Base-by-base conservation (phyloP, 2,888 invertebrate genomes). In the Chrysina gloriosa region DNA sequence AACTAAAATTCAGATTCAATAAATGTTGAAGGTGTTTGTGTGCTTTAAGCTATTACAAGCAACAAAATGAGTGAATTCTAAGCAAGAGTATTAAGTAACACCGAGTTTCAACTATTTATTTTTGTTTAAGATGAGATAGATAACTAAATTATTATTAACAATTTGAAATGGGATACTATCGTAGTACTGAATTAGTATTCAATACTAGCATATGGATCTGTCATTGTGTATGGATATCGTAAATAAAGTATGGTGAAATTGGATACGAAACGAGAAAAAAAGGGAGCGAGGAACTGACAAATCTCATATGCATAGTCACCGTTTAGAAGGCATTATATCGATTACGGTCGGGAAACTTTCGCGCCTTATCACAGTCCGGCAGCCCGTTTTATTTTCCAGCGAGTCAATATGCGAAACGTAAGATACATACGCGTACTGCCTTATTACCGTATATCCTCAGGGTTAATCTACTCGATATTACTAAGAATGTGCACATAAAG, bases 301-400 rank as follows among this genome's bases (percentile, higher is more conserved):
- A 73, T 73, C 73, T 71, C 72, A 72, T 73, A 73, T 72, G 73
- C 72, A 73, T 70, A 73, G 71, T 71, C 61, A 65, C 72, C 72
- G 74, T 73, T 72, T 72, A 70, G 71, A 72, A 73, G 67, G 73
- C 73, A 74, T 72, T 73, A 74, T 76, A 78, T 78, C 77, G 78
- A 78, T 78, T 77, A 73, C 69, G 70, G 72, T 65, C 63, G 65
- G 71, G 72, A 76, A 75, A 76, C 77, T 77, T 73, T 42, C 42
- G 58, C 65, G 74, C 74, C 80, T 80, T 80, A 80, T 80, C 80
- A 73, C 75, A 76, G 79, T 77, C 79, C 79, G 77, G 78, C 80
- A 80, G 80, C 77, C 75, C 39, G 75, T 76, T 75, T 74, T 75
- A 76, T 75, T 72, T 73, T 75, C 75, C 73, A 74, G 72, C 73